A percentile compares a stretch with the other conserved stretches of the same genome.
Conservation (phyloP, 2,797 vertebrate species). For the Amblyopsis hoosieri region DNA sequence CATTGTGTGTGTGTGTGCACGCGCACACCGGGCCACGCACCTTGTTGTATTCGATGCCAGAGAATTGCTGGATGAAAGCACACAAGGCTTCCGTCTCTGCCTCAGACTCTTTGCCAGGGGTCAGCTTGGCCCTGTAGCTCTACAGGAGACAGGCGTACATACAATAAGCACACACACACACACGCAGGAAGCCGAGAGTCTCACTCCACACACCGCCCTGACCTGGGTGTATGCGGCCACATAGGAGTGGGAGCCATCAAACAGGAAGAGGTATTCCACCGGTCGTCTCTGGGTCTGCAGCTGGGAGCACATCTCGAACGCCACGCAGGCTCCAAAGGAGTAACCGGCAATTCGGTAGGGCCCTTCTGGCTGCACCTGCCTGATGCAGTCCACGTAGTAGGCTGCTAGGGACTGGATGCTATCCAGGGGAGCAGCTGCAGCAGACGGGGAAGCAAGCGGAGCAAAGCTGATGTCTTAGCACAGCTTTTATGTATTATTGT, state of each 20-base stretch:
- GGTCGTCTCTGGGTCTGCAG: constrained; percentile 82
- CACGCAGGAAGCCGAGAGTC: too few species aligned
- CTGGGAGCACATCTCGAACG: constrained; percentile 97
- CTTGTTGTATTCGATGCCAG: constrained; percentile 84
- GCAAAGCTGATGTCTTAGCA: background rate
- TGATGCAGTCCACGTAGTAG: constrained; percentile 88
- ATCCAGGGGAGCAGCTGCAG: constrained; percentile 88
- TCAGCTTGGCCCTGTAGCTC: constrained; percentile 92
- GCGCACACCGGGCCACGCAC: constrained; percentile 60
- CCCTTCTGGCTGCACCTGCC: constrained; percentile 88
- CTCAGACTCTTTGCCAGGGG: constrained; percentile 87
- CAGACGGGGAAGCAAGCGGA: background rate
- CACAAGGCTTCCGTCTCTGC: constrained; percentile 90
- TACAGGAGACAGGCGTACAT: constrained; percentile 41
- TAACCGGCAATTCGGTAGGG: constrained; percentile 93
- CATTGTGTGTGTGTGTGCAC: background rate
- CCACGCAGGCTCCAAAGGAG: constrained; percentile 96
- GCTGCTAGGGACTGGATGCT: constrained; percentile 90
- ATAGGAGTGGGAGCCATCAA: constrained; percentile 93
- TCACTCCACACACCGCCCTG: constrained; percentile 10
- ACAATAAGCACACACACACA: background rate
- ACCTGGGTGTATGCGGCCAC: constrained; percentile 96
- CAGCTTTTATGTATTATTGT: background rate
- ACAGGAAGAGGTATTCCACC: constrained; percentile 88
- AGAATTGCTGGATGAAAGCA: constrained; percentile 94